phyloP scores from a whole-genome alignment of 2,888 invertebrate genomes.

The Cephus runcator region DNA sequence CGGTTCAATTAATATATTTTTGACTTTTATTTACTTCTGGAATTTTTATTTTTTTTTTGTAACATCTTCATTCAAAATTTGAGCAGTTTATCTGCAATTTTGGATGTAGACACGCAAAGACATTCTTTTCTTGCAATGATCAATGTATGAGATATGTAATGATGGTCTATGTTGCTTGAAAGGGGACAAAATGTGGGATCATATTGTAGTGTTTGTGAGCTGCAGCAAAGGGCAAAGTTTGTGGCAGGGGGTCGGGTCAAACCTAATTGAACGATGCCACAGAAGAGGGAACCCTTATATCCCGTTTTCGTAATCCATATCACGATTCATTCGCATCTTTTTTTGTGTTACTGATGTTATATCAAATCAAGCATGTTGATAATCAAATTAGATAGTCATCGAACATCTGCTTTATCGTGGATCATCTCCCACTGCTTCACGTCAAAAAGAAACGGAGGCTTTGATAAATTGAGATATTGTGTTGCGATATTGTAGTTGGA shows the following conservation, averaged over 20 bases:
- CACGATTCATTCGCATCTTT: conserved; percentile 22
- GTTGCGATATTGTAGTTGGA: background rate
- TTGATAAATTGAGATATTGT: conserved; percentile 45
- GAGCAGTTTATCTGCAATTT: background rate
- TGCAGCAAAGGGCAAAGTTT: no score
- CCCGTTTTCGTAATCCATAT: background rate
- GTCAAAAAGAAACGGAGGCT: conserved; percentile 23
- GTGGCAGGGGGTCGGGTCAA: background rate
- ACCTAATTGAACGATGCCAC: background rate
- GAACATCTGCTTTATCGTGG: conserved; percentile 44
- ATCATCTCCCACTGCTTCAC: conserved; percentile 16
- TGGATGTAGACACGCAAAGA: background rate
- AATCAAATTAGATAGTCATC: conserved; percentile 25
- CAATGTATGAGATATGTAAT: background rate
- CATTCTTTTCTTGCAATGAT: background rate
- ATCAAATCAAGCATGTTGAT: conserved; percentile 13
- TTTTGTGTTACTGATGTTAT: background rate
- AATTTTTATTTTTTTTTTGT: background rate
- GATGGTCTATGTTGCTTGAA: background rate
- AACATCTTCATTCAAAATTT: background rate
- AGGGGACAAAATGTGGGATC: background rate
- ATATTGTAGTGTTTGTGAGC: background rate
- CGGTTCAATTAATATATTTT: background rate
- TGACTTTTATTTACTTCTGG: background rate
- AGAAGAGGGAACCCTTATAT: background rate